These are phyloP conservation scores for Esox niger DNA, from an alignment of 2,113 vertebrate genomes.

Conservation along the genomic window DNA sequence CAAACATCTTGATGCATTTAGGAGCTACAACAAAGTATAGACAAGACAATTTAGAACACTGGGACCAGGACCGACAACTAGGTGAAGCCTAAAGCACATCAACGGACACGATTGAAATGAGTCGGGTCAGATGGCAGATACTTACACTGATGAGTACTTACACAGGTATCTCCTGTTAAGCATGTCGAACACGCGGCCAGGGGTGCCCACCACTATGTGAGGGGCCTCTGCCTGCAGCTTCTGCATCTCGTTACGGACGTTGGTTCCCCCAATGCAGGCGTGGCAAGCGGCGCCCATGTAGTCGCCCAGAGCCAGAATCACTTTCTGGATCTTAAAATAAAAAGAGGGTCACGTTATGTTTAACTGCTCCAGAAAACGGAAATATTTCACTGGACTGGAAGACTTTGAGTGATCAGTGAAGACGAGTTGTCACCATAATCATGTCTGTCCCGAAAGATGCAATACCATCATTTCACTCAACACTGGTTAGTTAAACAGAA, in stretches of 20 bases:
- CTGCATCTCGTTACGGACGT: conserved; percentile 59
- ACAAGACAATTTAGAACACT: not conserved
- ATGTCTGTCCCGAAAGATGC: conserved; percentile 46
- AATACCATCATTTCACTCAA: conserved; percentile 36
- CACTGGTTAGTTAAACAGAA: not conserved
- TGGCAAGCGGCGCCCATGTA: conserved; percentile 69
- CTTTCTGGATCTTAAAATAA: conserved; percentile 64
- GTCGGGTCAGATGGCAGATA: not conserved
- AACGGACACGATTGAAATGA: not conserved
- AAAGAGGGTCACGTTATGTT: not conserved
- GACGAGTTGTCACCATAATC: conserved; percentile 16
- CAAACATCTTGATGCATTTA: conserved; percentile 99
- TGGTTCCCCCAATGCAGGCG: conserved; percentile 66
- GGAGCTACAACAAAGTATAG: conserved; percentile 72
- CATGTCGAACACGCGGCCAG: conserved; percentile 67
- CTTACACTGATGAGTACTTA: conserved; percentile 37
- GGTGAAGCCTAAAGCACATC: not conserved
- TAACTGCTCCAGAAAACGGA: not conserved
- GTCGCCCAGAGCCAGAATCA: conserved; percentile 67
- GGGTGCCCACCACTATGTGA: conserved; percentile 69
- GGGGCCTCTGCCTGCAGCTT: conserved; percentile 59
- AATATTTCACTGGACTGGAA: no score
- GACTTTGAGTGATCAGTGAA: conserved; percentile 17
- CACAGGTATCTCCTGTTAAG: conserved; percentile 60
- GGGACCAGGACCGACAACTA: not conserved